Evolutionary conservation across 23 tunicate genomes (phyloP), one percentile per base, ranked within the genome.

Genomic region (Halocynthia aurantium): DNA sequence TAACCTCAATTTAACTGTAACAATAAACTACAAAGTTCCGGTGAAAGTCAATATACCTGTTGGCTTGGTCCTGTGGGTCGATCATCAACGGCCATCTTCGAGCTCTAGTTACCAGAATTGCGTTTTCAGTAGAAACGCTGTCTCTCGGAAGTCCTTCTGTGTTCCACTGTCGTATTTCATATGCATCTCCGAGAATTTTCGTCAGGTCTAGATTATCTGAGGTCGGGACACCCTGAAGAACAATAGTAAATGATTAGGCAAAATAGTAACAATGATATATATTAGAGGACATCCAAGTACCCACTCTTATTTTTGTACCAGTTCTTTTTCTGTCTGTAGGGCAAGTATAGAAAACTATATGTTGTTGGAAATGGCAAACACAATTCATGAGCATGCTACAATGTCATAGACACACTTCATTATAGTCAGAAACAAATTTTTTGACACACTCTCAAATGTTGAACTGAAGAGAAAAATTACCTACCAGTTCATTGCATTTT

Each of bases 61-160:
- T 93, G 6, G 98, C 98, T 76, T 93, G 98, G 72, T 93, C 98
- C 56, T 93, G 98, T 2, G 98, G 98, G 74, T 93, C 98, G 40
- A 93, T 93, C 98, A 93, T 93, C 10, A 93, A 89, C 11, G 98
- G 98, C 98, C 98, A 93, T 51, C 98, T 77, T 53, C 98, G 58
- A 8, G 98, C 81, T 70, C 94, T 55, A 8, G 98, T 93, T 22
- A 93, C 98, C 86, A 93, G 76, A 70, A 93, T 87, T 5, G 98
- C 98, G 71, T 93, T 93, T 70, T 93, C 98, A 9, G 98, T 93
- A 8, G 98, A 93, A 22, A 93, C 98, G 68, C 52, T 77, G 69
- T 93, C 98, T 5, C 98, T 69, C 19, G 98, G 98, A 22, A 93
- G 58, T 8, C 98, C 98, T 58, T 93, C 94, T 51, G 98, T 78